phyloP scores from a whole-genome alignment of 2,888 invertebrate genomes.

The Macroteleia sp. region DNA sequence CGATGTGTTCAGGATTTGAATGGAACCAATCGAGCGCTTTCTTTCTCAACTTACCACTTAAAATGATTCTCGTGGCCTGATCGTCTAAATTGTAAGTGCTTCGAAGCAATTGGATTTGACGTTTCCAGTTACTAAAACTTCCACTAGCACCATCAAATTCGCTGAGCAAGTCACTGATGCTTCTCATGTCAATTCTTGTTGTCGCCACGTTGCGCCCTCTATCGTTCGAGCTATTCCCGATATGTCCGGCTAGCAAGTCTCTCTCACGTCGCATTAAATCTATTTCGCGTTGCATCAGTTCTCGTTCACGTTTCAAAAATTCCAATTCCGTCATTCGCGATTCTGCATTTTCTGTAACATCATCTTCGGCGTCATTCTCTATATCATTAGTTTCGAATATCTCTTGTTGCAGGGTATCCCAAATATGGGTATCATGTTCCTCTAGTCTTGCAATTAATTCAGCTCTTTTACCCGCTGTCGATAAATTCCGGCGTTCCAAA shows the following conservation, averaged over 20 bases:
- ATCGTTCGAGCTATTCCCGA: background rate
- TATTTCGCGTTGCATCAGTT: background rate
- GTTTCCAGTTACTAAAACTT: background rate
- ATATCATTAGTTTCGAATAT: background rate
- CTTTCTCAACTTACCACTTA: background rate
- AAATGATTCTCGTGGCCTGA: background rate
- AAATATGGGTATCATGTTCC: background rate
- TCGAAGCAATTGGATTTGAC: background rate
- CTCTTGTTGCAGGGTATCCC: background rate
- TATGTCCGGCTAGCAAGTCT: background rate
- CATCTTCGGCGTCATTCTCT: background rate
- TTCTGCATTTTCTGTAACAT: background rate
- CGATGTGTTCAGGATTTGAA: slow-evolving; percentile 7
- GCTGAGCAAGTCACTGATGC: background rate
- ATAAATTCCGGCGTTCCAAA: background rate
- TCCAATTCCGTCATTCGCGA: background rate
- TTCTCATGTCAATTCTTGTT: background rate
- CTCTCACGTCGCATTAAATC: background rate
- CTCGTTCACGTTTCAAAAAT: background rate
- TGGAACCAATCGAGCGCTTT: slow-evolving; percentile 17
- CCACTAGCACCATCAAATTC: slow-evolving; percentile 4
- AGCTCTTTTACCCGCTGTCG: background rate
- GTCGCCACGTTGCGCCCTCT: no score
- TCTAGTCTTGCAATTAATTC: background rate
- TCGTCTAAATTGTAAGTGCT: background rate